Percentiles rank a stretch among this genome's conserved stretches.
Conservation (phyloP, 2,888 invertebrate genomes). For the Lordiphosa fenestrarum region DNA sequence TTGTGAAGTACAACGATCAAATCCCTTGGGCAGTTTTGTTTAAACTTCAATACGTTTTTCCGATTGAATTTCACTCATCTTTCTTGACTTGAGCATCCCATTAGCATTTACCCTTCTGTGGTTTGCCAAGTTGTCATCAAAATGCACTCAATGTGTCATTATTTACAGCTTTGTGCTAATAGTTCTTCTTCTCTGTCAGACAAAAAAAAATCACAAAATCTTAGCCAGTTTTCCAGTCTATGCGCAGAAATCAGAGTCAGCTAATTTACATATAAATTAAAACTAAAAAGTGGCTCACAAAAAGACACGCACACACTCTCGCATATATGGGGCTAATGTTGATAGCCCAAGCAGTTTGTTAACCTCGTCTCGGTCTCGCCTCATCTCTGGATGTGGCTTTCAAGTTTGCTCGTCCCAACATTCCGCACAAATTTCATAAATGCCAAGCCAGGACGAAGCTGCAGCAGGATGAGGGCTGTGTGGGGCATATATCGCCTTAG, state of each 20-base stretch:
- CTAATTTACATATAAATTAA: slow-evolving; percentile 74
- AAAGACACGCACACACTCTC: slow-evolving; percentile 23
- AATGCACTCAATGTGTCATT: slow-evolving; percentile 61
- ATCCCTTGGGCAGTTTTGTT: no score
- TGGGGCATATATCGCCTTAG: slow-evolving; percentile 39
- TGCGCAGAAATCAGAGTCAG: slow-evolving; percentile 23
- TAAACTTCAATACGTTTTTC: no score
- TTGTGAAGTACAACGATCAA: no score
- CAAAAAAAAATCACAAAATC: slow-evolving; percentile 12
- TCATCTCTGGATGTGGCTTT: slow-evolving; percentile 36
- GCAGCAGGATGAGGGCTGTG: slow-evolving; percentile 19
- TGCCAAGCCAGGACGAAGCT: slow-evolving; percentile 42
- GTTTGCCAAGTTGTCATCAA: slow-evolving; percentile 52
- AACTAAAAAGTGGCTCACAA: slow-evolving; percentile 50
- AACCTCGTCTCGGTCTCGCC: slow-evolving; percentile 37
- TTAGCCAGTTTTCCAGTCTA: slow-evolving; percentile 26
- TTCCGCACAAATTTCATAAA: slow-evolving; percentile 69
- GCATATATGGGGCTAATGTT: slow-evolving; percentile 15
- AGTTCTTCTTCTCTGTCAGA: slow-evolving; percentile 29
- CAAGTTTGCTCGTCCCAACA: slow-evolving; percentile 46
- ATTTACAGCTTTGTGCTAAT: slow-evolving; percentile 66
- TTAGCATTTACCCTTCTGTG: background rate
- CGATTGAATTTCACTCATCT: no score
- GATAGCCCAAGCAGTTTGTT: slow-evolving; percentile 49
- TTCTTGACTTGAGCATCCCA: no score